phyloP scores from a whole-genome alignment of 2,888 invertebrate genomes.

The Luperina testacea region DNA sequence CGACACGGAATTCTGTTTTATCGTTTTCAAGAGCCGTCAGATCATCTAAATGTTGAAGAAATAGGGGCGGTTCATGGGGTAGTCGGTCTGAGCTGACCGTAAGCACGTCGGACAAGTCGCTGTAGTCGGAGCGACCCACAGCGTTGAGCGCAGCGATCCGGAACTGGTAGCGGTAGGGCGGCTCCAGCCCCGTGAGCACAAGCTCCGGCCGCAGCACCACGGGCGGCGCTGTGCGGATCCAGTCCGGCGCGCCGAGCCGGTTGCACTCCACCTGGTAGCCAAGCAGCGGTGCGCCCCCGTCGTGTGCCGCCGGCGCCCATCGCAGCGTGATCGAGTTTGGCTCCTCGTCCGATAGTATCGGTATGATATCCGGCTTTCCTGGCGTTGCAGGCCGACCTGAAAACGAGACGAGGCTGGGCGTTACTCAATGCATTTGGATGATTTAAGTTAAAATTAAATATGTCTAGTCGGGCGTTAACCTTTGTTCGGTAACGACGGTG shows the following conservation, averaged over 20 bases:
- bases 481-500: constrained; percentile 65
- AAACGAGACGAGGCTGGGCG: constrained; percentile 45
- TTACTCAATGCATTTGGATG: constrained; percentile 56
- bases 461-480: constrained; percentile 69
- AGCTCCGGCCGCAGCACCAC: constrained; percentile 93
- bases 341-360: constrained; percentile 92
- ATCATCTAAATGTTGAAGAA: constrained; percentile 92
- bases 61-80: constrained; percentile 92
- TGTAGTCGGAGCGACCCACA: constrained; percentile 95
- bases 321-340: constrained; percentile 95
- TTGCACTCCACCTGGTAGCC: constrained; percentile 95
- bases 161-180: constrained; percentile 97
- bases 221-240: constrained; percentile 95
- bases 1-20: constrained; percentile 94
- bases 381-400: constrained; percentile 94
- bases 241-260: constrained; percentile 93
- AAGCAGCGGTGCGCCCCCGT: constrained; percentile 96
- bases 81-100: constrained; percentile 93
- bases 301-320: constrained; percentile 95
- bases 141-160: constrained; percentile 97
- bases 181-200: constrained; percentile 94
- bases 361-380: constrained; percentile 95
- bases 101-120: constrained; percentile 96
- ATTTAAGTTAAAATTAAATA: constrained; percentile 61
- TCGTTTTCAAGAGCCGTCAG: constrained; percentile 94